Percentiles rank a stretch among this genome's conserved stretches.
These are phyloP conservation scores for Mesocricetus auratus DNA, from an alignment of 2,113 vertebrate species.

Conservation along the genomic window DNA sequence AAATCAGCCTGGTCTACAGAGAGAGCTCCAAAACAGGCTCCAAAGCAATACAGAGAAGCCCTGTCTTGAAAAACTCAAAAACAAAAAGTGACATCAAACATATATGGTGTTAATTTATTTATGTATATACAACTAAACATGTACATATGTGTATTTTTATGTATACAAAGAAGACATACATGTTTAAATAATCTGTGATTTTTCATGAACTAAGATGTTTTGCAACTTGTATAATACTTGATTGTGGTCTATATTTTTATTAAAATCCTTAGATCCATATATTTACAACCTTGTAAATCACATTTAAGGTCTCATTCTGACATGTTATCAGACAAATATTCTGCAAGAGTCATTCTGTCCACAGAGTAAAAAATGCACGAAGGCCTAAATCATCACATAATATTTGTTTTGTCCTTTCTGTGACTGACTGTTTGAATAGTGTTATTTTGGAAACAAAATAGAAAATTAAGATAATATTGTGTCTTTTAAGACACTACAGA, in stretches of 20 bases:
- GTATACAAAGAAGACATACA: neutral
- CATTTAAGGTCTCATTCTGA: neutral
- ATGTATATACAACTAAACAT: neutral
- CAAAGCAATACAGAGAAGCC: too few relatives aligned
- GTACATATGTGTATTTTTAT: neutral
- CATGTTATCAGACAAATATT: conserved; percentile 35
- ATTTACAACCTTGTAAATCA: conserved; percentile 1
- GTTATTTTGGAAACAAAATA: neutral
- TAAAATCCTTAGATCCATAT: neutral
- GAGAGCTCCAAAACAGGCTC: too few relatives aligned
- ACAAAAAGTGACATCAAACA: neutral
- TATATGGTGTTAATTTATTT: neutral
- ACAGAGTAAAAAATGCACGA: neutral
- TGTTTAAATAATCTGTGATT: neutral
- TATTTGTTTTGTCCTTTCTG: conserved; percentile 52
- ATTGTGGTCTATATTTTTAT: neutral
- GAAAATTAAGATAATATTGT: neutral
- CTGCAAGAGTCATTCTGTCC: conserved; percentile 30
- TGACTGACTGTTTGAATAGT: neutral
- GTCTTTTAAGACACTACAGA: neutral
- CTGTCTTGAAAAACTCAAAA: too few relatives aligned
- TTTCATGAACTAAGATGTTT: neutral
- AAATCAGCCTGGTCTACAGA: too few relatives aligned
- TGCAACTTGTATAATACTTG: neutral
- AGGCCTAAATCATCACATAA: neutral